These are phyloP conservation scores for Coluber constrictor DNA, from an alignment of 2,797 vertebrate species.

Conservation along the genomic window DNA sequence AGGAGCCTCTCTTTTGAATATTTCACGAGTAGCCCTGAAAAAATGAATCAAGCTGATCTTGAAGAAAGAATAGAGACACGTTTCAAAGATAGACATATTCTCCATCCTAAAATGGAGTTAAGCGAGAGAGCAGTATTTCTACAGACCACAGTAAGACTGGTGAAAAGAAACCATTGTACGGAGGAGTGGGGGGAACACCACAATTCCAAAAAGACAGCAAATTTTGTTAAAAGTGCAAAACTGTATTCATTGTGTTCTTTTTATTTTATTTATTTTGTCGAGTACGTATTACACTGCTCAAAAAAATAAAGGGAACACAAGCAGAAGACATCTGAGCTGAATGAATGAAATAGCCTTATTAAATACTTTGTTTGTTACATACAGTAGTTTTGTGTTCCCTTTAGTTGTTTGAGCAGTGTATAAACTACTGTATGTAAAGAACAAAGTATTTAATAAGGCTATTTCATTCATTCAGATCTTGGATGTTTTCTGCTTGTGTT, in stretches of 20 bases:
- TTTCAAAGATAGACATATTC: not conserved
- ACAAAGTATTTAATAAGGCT: too few species aligned
- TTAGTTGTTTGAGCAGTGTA: too few species aligned
- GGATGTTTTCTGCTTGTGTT: too few species aligned
- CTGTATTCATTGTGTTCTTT: not conserved
- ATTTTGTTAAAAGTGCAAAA: slow-evolving; percentile 25
- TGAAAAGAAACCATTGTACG: not conserved
- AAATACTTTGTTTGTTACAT: too few species aligned
- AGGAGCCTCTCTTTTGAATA: not conserved
- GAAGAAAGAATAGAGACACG: not conserved
- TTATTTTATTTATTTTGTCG: too few species aligned
- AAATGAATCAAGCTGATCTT: not conserved
- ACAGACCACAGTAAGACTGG: slow-evolving; percentile 18
- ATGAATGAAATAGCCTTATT: too few species aligned
- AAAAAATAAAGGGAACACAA: too few species aligned
- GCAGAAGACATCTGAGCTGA: too few species aligned
- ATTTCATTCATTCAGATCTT: too few species aligned
- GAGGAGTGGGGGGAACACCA: not conserved
- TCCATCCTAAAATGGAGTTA: not conserved
- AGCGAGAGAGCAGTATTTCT: not conserved
- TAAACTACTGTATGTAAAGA: too few species aligned
- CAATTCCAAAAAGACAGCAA: slow-evolving; percentile 14
- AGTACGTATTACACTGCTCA: too few species aligned
- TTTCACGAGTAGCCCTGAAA: not conserved
- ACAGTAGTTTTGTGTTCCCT: too few species aligned